A percentile compares a stretch with the other conserved stretches of the same genome.
Evolutionary conservation across 2,113 vertebrate genomes (phyloP).

Genomic region (Seriola dumerili): DNA sequence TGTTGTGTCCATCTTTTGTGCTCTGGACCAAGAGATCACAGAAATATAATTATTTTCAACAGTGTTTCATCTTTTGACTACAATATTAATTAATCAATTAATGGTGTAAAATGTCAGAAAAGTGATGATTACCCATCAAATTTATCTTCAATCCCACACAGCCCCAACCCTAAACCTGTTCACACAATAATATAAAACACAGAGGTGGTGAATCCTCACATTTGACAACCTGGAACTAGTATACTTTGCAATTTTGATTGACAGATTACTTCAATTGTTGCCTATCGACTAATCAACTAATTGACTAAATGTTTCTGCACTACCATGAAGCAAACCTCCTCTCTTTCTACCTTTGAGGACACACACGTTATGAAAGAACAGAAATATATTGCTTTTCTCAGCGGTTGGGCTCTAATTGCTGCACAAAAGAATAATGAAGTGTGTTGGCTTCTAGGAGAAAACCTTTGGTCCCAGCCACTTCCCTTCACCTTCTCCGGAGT

Average conservation of each 20-base stretch:
- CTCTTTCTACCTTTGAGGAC: conserved; percentile 3
- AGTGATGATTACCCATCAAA: neutral
- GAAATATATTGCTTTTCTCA: conserved; percentile 44
- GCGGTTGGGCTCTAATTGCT: conserved; percentile 52
- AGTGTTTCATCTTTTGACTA: neutral
- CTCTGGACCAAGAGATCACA: neutral
- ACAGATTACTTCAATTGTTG: neutral
- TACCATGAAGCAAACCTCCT: conserved; percentile 11
- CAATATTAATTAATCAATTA: neutral
- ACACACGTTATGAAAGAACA: conserved; percentile 33
- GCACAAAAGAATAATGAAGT: conserved; percentile 67
- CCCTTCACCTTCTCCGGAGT: conserved; percentile 77
- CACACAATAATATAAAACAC: neutral
- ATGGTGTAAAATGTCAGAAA: neutral
- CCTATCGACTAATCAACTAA: neutral
- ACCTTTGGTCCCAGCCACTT: conserved; percentile 73
- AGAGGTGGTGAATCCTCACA: neutral
- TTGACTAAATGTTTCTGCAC: neutral
- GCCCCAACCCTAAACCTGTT: neutral
- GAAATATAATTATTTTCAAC: neutral
- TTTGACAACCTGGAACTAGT: neutral
- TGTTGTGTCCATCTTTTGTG: neutral
- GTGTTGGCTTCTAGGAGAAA: conserved; percentile 65
- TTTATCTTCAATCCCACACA: neutral
- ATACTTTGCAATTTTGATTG: neutral